Evolutionary conservation across 2,797 vertebrate species (phyloP), one percentile per base, ranked within the genome.

Genomic region (Antennarius maculatus): DNA sequence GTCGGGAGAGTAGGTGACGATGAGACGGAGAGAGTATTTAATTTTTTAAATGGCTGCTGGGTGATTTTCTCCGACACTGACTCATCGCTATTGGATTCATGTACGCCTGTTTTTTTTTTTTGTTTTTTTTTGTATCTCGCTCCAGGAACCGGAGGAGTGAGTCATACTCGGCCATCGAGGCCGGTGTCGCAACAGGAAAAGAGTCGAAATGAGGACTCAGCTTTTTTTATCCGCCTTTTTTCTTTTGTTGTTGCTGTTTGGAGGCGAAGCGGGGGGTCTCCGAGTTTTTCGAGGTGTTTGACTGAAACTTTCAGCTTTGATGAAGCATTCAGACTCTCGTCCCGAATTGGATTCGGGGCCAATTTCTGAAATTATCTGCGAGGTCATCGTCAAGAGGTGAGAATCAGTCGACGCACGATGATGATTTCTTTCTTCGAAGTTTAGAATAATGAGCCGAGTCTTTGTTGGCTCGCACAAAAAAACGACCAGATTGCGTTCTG

Each of bases 61-160:
- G 85, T 81, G 78, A 81, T 86, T 89, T 79, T 81, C 54, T 74
- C 68, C 84, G 84, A 89, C 86, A 86, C 86, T 79, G 85, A 79
- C 85, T 89, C 64, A 78, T 88, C 87, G 84, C 88, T 88, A 78
- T 86, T 91, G 89, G 81, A 92, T 91, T 90, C 80, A 91, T 89
- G 87, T 90, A 82, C 55, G 77, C 57, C 75, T 76, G 71, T 71
- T 69, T 84, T 89, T 23, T 23, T 23, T 23, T 34, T 89, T 23
- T 23, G 1, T 23, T 34, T 23, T 23, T 23, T 23, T 39, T 88
- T 85, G 85, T 88, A 89, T 85, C 90, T 90, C 71, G 83, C 90
- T 92, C 86, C 80, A 72, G 84, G 77, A 82, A 74, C 66, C 37
- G 61, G 73, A 56, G 72, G 71, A 81, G 79, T 87, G 86, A 90